Base-by-base conservation (phyloP, 2,797 vertebrate genomes). In the Ataeniobius toweri region DNA sequence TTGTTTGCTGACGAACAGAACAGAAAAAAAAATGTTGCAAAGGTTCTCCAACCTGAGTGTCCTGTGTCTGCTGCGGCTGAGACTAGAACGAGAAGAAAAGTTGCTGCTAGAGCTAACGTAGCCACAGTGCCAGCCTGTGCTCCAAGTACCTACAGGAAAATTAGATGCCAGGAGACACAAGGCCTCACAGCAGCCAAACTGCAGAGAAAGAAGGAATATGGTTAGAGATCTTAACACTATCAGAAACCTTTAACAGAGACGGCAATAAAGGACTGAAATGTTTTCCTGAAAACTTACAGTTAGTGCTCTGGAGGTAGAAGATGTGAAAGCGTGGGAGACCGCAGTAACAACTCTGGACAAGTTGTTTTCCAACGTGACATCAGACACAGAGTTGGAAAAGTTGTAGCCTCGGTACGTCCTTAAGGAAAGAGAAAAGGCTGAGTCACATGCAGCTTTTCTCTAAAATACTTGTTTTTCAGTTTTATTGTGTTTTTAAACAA, bases 181-280 rank as follows among this genome's bases (percentile, higher is more conserved):
- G 8, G 97, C 98, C 94, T 99, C 98, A 84, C 97, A 99, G 94
- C 98, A 99, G 76, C 98, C 98, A 91, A 99, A 99, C 98, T 98
- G 83, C 31, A 88, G 48, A 81, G 20, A 73, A 69, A 6, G 69
- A 8, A 68, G 12, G 68, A 9, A 4, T 6, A 8, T 0, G 28
- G 75, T 82, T 58, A 18, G 63, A 68, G 18, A 68, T 2, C 3
- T 76, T 24, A n/a, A 24, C 4, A 7, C 3, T 55, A 44, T 0
- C 0, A 4, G 3, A 46, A 68, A 53, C 0, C 3, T 58, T 1
- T 28, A 0, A 56, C 1, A n/a, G 7, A 73, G 36, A 3, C 63
- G 0, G 16, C 1, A 75, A 69, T 26, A 39, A n/a, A 56, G 3
- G 41, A 0, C 6, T 1, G 61, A 53, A 26, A 31, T 6, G 0